phyloP scores from a whole-genome alignment of 1,140 invertebrate species.

The Megalonaias nervosa region DNA sequence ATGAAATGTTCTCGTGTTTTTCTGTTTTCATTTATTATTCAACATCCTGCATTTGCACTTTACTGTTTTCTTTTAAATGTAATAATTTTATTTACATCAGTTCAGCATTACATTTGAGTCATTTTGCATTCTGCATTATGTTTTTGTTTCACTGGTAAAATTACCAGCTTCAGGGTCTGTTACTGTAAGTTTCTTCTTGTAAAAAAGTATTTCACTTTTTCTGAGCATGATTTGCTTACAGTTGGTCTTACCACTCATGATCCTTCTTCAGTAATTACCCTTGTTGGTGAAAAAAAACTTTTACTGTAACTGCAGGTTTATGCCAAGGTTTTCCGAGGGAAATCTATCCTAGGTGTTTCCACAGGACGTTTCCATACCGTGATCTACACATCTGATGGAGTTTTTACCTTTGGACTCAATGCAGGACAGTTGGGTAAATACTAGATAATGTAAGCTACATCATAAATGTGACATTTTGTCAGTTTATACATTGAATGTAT shows the following conservation, averaged over 20 bases:
- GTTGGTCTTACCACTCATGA: neutral
- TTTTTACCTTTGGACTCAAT: constrained; percentile 82
- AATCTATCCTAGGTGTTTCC: constrained; percentile 73
- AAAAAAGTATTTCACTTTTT: neutral
- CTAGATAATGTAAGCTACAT: neutral
- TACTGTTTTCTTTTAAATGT: too few species aligned
- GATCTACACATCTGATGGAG: constrained; percentile 75
- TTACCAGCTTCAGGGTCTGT: too few species aligned
- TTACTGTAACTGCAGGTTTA: constrained; percentile 52
- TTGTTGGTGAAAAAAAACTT: neutral
- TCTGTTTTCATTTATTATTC: too few species aligned
- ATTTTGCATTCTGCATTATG: too few species aligned
- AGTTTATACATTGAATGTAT: neutral
- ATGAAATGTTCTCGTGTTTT: too few species aligned
- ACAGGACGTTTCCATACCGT: constrained; percentile 80
- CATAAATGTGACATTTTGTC: neutral
- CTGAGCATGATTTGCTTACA: neutral
- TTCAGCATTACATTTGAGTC: too few species aligned
- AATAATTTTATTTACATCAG: too few species aligned
- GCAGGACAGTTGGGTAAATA: constrained; percentile 80
- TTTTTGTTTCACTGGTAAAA: too few species aligned
- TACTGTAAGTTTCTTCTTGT: neutral
- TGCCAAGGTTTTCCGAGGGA: constrained; percentile 59
- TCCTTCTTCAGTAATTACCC: neutral
- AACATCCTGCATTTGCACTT: too few species aligned